Conservation (phyloP, 2,113 vertebrate genomes). For the Alligator mississippiensis region DNA sequence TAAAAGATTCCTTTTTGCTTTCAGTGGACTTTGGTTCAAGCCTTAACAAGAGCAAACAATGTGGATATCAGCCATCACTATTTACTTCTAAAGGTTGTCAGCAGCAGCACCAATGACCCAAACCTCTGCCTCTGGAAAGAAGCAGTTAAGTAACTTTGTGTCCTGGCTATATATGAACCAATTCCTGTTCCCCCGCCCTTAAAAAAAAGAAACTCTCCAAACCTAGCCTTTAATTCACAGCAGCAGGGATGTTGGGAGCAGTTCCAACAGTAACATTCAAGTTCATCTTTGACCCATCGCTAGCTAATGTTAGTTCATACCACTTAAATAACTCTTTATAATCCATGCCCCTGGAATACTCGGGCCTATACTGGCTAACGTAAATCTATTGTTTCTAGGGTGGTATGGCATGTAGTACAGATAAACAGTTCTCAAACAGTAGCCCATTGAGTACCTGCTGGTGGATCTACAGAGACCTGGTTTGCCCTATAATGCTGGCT, state of each 20-base stretch:
- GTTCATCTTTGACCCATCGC: neutral
- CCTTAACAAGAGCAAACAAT: accelerated
- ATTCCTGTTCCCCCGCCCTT: accelerated
- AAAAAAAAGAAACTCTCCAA: neutral
- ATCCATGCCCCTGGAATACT: neutral
- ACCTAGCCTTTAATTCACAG: neutral
- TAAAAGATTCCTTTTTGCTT: neutral
- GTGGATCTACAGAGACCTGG: neutral
- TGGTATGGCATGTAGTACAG: neutral
- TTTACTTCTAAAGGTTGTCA: accelerated
- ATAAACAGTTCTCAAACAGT: neutral
- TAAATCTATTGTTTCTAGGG: neutral
- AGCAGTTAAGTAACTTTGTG: neutral
- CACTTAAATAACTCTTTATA: neutral
- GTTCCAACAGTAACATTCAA: neutral
- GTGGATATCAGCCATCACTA: neutral
- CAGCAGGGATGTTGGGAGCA: neutral
- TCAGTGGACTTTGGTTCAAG: neutral
- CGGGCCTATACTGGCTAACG: neutral
- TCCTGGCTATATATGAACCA: neutral
- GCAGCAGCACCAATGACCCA: neutral
- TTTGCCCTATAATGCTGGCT: neutral
- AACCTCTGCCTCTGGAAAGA: neutral
- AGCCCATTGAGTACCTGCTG: neutral
- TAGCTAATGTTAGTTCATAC: neutral